These are phyloP conservation scores for Limulus polyphemus DNA, from an alignment of 2,888 invertebrate genomes.

Conservation along the genomic window DNA sequence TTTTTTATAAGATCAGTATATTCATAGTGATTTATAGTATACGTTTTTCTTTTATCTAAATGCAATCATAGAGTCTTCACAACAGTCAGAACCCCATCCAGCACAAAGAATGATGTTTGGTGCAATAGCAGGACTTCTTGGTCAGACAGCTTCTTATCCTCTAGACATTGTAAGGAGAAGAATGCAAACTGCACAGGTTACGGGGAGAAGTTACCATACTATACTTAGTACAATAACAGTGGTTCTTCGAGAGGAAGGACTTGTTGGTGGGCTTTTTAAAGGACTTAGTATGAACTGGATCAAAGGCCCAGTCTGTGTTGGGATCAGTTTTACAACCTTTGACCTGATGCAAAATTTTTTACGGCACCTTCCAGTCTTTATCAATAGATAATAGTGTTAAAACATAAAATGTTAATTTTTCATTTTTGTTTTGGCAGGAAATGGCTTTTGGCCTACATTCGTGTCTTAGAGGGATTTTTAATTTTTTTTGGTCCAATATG, in stretches of 20 bases:
- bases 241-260: constrained; percentile 56
- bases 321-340: constrained; percentile 92
- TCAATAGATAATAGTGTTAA: too few relatives aligned
- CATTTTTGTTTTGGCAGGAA: too few relatives aligned
- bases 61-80: too few relatives aligned
- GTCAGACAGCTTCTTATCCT: constrained; percentile 93
- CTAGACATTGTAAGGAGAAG: constrained; percentile 75
- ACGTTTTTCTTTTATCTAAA: too few relatives aligned
- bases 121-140: constrained; percentile 79
- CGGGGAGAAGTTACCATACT: constrained; percentile 46
- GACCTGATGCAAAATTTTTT: constrained; percentile 42
- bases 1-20: too few relatives aligned
- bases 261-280: constrained; percentile 83
- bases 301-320: constrained; percentile 53
- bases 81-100: constrained; percentile 41
- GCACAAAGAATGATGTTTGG: constrained; percentile 64
- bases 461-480: too few relatives aligned
- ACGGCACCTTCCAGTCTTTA: constrained; percentile 6
- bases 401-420: too few relatives aligned
- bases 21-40: too few relatives aligned
- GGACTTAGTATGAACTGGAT: constrained; percentile 99
- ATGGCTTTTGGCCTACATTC: too few relatives aligned
- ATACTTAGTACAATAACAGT: constrained; percentile 48
- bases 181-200: constrained; percentile 52
- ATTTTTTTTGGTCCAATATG: too few relatives aligned